phyloP scores from a whole-genome alignment of 2,797 vertebrate species.

The Percopsis omiscomaycus region DNA sequence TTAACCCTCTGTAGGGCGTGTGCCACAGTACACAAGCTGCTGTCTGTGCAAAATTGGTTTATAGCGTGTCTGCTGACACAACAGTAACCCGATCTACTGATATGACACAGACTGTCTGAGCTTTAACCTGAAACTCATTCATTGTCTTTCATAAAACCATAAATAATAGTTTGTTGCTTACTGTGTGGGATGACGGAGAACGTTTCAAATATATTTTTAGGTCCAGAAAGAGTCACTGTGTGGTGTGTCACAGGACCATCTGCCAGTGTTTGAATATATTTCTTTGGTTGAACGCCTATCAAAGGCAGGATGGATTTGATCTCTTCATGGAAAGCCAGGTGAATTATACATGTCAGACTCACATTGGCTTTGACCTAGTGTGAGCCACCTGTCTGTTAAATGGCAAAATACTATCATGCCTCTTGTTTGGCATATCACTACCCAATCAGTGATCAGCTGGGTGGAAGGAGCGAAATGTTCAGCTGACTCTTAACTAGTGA shows the following conservation, averaged over 20 bases:
- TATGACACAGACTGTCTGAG: slow-evolving; percentile 52
- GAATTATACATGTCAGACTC: slow-evolving; percentile 73
- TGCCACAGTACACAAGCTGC: slow-evolving; percentile 39
- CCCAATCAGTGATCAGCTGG: slow-evolving; percentile 55
- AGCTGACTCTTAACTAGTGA: too few relatives aligned
- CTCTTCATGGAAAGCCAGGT: slow-evolving; percentile 61
- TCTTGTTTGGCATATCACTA: slow-evolving; percentile 43
- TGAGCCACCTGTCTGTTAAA: slow-evolving; percentile 56
- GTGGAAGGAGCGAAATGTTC: slow-evolving; percentile 27
- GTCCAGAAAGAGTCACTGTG: slow-evolving; percentile 33
- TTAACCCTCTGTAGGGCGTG: slow-evolving; percentile 43
- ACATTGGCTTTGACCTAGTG: slow-evolving; percentile 67
- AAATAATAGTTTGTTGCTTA: slow-evolving; percentile 29
- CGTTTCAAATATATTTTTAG: slow-evolving; percentile 46
- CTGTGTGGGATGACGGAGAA: slow-evolving; percentile 15
- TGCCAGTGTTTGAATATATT: slow-evolving; percentile 44
- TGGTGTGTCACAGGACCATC: slow-evolving; percentile 47
- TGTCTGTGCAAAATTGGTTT: slow-evolving; percentile 53
- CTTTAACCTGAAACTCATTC: slow-evolving; percentile 34
- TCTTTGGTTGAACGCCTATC: slow-evolving; percentile 47
- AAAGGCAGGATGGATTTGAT: slow-evolving; percentile 59
- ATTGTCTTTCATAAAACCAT: slow-evolving; percentile 34
- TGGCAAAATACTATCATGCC: slow-evolving; percentile 46
- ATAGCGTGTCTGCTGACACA: slow-evolving; percentile 64
- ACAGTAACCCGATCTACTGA: slow-evolving; percentile 63